These are phyloP conservation scores for Neolamprologus modestus DNA, from an alignment of 2,113 vertebrate species.

Conservation along the genomic window DNA sequence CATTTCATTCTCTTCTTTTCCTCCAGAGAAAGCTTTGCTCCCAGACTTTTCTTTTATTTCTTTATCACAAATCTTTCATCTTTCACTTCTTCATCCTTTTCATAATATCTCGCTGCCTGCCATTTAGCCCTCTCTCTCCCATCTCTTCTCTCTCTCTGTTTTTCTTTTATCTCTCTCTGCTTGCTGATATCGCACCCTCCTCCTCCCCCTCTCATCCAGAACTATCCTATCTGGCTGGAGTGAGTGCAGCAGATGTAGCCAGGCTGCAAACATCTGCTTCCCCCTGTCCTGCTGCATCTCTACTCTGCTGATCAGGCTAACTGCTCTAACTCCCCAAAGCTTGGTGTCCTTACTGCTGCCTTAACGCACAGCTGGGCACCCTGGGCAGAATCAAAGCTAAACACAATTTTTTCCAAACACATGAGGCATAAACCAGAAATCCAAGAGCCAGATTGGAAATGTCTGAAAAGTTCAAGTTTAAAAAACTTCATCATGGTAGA, in stretches of 20 bases:
- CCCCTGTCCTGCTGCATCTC: conserved; percentile 43
- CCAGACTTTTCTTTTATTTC: not conserved
- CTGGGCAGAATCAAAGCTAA: conserved; percentile 26
- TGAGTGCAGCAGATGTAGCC: conserved; percentile 59
- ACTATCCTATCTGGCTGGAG: conserved; percentile 40
- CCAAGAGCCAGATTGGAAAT: not conserved
- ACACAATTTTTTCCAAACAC: conserved; percentile 19
- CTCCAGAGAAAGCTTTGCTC: not conserved
- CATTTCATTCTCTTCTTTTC: conserved; percentile 10
- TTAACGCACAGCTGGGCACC: conserved; percentile 62
- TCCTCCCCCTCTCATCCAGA: not conserved
- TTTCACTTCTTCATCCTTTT: conserved; percentile 18
- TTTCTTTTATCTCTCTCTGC: not conserved
- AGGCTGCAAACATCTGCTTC: conserved; percentile 66
- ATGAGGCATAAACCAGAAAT: not conserved
- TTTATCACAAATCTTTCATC: conserved; percentile 17
- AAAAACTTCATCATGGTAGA: not conserved
- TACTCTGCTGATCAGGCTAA: conserved; percentile 55
- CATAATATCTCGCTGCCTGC: not conserved
- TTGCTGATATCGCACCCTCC: not conserved
- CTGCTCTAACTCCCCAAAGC: conserved; percentile 58
- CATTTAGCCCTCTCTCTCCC: not conserved
- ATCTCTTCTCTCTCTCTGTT: not conserved
- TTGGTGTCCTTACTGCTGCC: conserved; percentile 43
- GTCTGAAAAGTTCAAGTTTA: not conserved